These are phyloP conservation scores for Poeciliopsis prolifica DNA, from an alignment of 2,113 vertebrate species.

Conservation along the genomic window DNA sequence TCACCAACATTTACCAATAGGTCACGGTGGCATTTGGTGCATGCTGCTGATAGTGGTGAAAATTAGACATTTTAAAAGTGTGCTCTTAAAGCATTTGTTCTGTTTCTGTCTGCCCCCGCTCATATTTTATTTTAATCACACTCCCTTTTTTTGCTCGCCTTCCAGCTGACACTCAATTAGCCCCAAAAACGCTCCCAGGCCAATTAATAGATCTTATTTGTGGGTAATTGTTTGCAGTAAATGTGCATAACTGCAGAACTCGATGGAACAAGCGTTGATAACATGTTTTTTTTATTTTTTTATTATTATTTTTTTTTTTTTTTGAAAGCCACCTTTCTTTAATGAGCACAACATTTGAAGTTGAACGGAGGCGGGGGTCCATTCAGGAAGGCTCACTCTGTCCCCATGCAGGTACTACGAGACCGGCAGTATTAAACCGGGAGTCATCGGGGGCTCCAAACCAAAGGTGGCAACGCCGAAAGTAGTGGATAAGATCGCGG, in stretches of 20 bases:
- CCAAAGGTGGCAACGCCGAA: conserved; percentile 98
- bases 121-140: conserved; percentile 63
- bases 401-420: conserved; percentile 92
- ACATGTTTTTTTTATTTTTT: background rate
- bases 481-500: conserved; percentile 99
- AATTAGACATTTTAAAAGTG: conserved; percentile 39
- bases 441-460: conserved; percentile 97
- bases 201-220: conserved; percentile 46
- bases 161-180: conserved; percentile 60
- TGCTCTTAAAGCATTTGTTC: conserved; percentile 59
- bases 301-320: too few relatives aligned
- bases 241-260: conserved; percentile 32
- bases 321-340: conserved; percentile 24
- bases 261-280: conserved; percentile 37
- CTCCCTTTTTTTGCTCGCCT: conserved; percentile 44
- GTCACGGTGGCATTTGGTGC: conserved; percentile 80
- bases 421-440: conserved; percentile 99
- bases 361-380: conserved; percentile 48
- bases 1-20: conserved; percentile 72
- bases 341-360: conserved; percentile 35
- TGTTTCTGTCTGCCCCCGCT: conserved; percentile 60
- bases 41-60: conserved; percentile 64
- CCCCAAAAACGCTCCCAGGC: conserved; percentile 29
- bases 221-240: conserved; percentile 21
- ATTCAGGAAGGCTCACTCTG: conserved; percentile 58